Conservation (phyloP, 2,888 invertebrate species). For the Orgyia antiqua region DNA sequence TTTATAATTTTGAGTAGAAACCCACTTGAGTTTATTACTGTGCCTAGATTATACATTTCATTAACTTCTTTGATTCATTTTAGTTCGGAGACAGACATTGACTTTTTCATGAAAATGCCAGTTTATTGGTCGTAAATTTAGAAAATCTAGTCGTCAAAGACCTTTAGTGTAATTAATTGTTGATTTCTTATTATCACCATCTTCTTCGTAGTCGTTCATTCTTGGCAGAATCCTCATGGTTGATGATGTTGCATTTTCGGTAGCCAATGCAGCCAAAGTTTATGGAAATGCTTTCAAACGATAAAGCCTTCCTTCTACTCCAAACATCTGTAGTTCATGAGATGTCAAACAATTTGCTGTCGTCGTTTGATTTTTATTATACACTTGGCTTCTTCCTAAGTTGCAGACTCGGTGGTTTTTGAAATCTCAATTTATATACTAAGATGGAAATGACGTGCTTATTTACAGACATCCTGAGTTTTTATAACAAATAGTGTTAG, state of each 20-base stretch:
- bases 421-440: constrained; percentile 10
- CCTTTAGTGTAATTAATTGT: background rate
- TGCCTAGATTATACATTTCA: constrained; percentile 8
- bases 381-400: constrained; percentile 17
- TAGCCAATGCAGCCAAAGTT: no score
- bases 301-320: no score
- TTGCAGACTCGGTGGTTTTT: constrained; percentile 10
- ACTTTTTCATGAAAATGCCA: constrained; percentile 6
- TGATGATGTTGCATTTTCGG: no score
- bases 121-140: constrained; percentile 6
- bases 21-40: constrained; percentile 10
- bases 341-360: constrained; percentile 14
- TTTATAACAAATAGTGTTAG: background rate
- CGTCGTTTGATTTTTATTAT: constrained; percentile 24
- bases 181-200: no score
- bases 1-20: constrained; percentile 13
- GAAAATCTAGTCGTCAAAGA: background rate
- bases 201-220: no score
- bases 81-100: constrained; percentile 7
- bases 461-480: constrained; percentile 6
- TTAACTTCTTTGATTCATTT: constrained; percentile 14
- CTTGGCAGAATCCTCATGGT: no score
- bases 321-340: constrained; percentile 17
- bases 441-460: constrained; percentile 4
- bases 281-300: no score